Base-by-base conservation (phyloP, 2,113 vertebrate species). In the Hyla sarda region DNA sequence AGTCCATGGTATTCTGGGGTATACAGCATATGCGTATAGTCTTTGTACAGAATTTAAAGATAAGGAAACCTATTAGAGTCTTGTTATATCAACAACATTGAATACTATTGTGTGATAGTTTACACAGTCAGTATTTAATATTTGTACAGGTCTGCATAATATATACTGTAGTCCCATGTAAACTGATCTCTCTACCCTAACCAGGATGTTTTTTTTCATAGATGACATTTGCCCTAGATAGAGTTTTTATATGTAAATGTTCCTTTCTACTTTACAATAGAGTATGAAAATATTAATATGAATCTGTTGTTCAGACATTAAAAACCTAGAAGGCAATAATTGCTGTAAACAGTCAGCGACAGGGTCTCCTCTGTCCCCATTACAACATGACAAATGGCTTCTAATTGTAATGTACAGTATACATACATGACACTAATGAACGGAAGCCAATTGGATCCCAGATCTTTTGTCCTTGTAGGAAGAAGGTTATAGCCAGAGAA, bases 81-180 rank as follows among this genome's bases (percentile, higher is more conserved):
- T 17, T 82, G 23, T 60, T 52, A 5, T 23, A 48, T 48, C 21
- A n/a, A 6, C 30, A 3, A 19, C 30, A 78, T 5, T n/a, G 65
- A 19, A 69, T 21, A 41, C 28, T 60, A 80, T 32, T 45, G 25
- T 89, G 89, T 83, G 87, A 92, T 88, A 88, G 90, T 90, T 88
- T 88, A 82, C 82, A 89, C 90, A 79, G 82, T 88, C 82, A 77
- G 90, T 45, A 56, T 72, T 73, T 69, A 91, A 92, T 89, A 89
- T 91, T 92, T 91, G 92, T 69, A 87, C 89, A 91, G 88, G 89
- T 90, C 87, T 92, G 90, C 93, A 91, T 91, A 83, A 86, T 87
- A 74, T 90, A 88, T 87, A 90, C 88, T 88, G 84, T 90, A 90
- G 88, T 87, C 90, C 88, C 89, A 88, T 86, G 87, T 80, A 73